phyloP scores from a whole-genome alignment of 2,113 vertebrate species.

The Carassius auratus region DNA sequence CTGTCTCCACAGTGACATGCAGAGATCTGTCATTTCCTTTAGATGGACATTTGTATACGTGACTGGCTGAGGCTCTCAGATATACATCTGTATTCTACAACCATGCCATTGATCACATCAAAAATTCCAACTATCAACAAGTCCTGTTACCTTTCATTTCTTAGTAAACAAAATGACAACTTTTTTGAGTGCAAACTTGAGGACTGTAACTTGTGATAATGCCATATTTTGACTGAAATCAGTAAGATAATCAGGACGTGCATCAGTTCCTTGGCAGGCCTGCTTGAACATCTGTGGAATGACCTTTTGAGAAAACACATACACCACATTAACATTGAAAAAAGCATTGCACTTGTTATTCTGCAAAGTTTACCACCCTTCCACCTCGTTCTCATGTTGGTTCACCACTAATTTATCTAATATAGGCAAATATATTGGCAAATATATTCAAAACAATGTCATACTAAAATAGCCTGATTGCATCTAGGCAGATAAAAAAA shows the following conservation, averaged over 20 bases:
- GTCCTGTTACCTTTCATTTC: background rate
- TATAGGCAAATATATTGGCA: background rate
- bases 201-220: background rate
- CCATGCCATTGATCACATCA: background rate
- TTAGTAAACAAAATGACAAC: background rate
- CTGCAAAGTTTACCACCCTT: background rate
- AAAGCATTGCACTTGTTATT: background rate
- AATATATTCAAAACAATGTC: background rate
- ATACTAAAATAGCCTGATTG: background rate
- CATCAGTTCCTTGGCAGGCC: background rate
- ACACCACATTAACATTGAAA: background rate
- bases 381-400: background rate
- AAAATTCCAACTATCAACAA: background rate
- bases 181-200: background rate
- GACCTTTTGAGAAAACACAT: background rate
- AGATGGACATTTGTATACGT: background rate
- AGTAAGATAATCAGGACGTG: background rate
- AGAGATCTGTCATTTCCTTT: conserved; percentile 2
- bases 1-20: background rate
- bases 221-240: conserved; percentile 3
- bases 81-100: conserved; percentile 20
- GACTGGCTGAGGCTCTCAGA: background rate
- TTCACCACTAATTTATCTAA: background rate
- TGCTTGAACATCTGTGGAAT: background rate
- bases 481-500: background rate